phyloP scores from a whole-genome alignment of 1,140 invertebrate species.

The Lanistes nyassanus region DNA sequence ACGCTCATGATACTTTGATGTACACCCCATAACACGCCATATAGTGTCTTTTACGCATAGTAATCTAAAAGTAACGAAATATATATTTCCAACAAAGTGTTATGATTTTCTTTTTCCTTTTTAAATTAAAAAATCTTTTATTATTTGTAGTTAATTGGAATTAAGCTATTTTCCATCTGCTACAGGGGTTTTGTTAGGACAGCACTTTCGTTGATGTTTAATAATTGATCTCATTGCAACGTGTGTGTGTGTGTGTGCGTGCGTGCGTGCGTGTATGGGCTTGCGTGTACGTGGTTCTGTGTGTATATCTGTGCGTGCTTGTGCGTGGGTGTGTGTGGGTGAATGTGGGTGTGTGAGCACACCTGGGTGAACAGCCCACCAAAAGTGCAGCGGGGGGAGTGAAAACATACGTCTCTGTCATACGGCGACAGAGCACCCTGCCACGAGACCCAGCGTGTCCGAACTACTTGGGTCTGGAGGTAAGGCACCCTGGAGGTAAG shows the following conservation, averaged over 20 bases:
- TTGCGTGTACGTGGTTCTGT: constrained; percentile 9
- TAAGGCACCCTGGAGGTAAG: constrained; percentile 36
- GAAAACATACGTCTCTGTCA: constrained; percentile 53
- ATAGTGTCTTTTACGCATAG: too few species aligned
- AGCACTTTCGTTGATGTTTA: background rate
- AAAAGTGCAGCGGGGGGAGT: constrained; percentile 52
- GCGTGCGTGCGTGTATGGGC: background rate
- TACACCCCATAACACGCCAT: too few species aligned
- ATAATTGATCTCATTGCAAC: background rate
- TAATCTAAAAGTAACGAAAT: too few species aligned
- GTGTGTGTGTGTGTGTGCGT: background rate
- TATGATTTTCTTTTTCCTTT: too few species aligned
- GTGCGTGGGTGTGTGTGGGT: constrained; percentile 14
- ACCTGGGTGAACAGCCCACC: constrained; percentile 41
- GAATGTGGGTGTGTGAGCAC: background rate
- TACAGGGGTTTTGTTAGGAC: too few species aligned
- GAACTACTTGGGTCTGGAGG: constrained; percentile 59
- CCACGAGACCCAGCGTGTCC: constrained; percentile 53
- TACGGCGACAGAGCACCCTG: constrained; percentile 48
- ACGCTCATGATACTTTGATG: too few species aligned
- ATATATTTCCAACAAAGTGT: too few species aligned
- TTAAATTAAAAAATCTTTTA: too few species aligned
- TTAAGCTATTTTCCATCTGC: too few species aligned
- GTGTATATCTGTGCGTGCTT: constrained; percentile 14
- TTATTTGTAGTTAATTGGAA: too few species aligned